Evolutionary conservation across 2,888 invertebrate species (phyloP), one percentile per base, ranked within the genome.

Genomic region (Uropetala carovei): DNA sequence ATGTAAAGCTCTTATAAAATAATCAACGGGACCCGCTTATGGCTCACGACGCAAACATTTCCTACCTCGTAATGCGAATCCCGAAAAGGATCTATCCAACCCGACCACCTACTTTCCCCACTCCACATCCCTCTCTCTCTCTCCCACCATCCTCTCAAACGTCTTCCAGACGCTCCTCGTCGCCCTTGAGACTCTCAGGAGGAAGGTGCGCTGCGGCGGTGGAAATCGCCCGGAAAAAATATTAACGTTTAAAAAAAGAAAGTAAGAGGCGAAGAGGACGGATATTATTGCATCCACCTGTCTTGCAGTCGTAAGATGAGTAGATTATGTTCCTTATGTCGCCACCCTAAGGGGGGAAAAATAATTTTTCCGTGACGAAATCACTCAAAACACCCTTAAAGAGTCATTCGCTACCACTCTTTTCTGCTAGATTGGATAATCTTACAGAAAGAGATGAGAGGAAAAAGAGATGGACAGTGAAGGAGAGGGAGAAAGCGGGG

Each of bases 111-210:
- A n/a, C 18, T 27, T 22, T 22, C 75, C 75, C 3, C 27, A 1
- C 22, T 22, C n/a, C 27, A 8, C 10, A 1, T 22, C 75, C 13
- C 27, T 22, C 27, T 75, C n/a, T 27, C 13, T 27, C 18, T 27
- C 75, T 22, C 75, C 75, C 13, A 10, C 75, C 13, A 10, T 43
- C 27, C 27, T 27, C 27, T 10, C 13, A 13, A 27, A 22, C 22
- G 22, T 27, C 27, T 75, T 75, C 27, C 27, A 75, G 75, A 2
- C n/a, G 18, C 60, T n/a, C 18, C 60, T 68, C 89, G 68, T 89
- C 86, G 86, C 60, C 86, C 89, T 89, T 89, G 89, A 89, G 64
- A 60, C 22, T 0, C 59, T 16, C 75, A 27, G 27, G 60, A 30
- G 43, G 16, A 60, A 64, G 85, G n/a, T 68, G 68, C 68, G 68